A percentile compares a stretch with the other conserved stretches of the same genome.
Conservation (phyloP, 1,140 invertebrate genomes). For the Carposina sasakii region DNA sequence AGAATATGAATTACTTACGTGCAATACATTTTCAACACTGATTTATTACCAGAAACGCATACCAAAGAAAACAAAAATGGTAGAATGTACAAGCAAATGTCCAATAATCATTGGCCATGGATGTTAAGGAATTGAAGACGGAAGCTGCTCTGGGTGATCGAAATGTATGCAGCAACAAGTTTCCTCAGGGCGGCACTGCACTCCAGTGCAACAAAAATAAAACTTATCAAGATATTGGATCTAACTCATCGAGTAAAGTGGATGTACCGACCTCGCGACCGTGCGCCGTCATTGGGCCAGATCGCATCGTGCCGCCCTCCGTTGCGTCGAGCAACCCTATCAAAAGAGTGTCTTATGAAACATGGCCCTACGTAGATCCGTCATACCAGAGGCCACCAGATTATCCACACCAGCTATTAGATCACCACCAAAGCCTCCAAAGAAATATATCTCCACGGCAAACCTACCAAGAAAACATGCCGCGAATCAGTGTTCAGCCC, state of each 20-base stretch:
- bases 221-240: conserved; percentile 50
- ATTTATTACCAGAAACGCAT: conserved; percentile 5
- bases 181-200: conserved; percentile 35
- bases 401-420: conserved; percentile 45
- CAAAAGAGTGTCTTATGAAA: conserved; percentile 44
- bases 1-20: conserved; percentile 42
- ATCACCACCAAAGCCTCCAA: conserved; percentile 48
- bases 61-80: conserved; percentile 15
- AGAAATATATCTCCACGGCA: conserved; percentile 70
- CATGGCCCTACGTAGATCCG: conserved; percentile 46
- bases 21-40: conserved; percentile 14
- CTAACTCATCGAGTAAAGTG: conserved; percentile 53
- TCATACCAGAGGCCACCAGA: conserved; percentile 45
- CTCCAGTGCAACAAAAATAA: conserved; percentile 45
- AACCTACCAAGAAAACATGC: conserved; percentile 72
- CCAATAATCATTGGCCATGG: conserved; percentile 41
- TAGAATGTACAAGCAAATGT: conserved; percentile 21
- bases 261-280: conserved; percentile 48
- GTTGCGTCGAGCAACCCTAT: conserved; percentile 14
- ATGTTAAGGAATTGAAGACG: conserved; percentile 58
- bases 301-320: conserved; percentile 46
- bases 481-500: conserved; percentile 61
- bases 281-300: conserved; percentile 68
- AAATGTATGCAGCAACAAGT: conserved; percentile 54
- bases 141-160: conserved; percentile 41